A percentile compares a stretch with the other conserved stretches of the same genome.
Evolutionary conservation across 2,797 vertebrate species (phyloP).

Genomic region (Hypotaenidia philippensis): DNA sequence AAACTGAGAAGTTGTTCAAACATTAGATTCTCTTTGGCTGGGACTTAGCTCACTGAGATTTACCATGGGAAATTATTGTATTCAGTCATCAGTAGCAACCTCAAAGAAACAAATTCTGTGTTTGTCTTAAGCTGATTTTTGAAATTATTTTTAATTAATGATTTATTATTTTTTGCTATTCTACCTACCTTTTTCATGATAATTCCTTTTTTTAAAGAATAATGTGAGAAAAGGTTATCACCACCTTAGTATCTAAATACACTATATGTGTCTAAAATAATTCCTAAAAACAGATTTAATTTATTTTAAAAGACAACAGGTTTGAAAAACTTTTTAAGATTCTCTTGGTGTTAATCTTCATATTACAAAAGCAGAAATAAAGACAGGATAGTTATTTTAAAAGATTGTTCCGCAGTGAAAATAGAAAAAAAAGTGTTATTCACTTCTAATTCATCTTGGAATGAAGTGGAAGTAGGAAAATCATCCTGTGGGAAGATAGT

Average conservation of each 20-base stretch:
- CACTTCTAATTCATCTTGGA: not conserved
- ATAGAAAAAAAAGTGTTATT: not conserved
- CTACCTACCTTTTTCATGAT: not conserved
- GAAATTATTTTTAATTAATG: not conserved
- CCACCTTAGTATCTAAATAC: not conserved
- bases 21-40: not conserved
- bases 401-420: not conserved
- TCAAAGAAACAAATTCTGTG: not conserved
- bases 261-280: fast-evolving
- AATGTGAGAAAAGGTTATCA: not conserved
- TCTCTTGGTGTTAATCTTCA: not conserved
- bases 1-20: not conserved
- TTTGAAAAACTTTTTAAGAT: not conserved
- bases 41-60: not conserved
- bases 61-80: not conserved
- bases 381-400: not conserved
- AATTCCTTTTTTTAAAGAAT: not conserved
- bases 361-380: not conserved
- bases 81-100: not conserved
- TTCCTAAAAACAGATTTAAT: not conserved
- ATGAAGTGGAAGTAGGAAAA: not conserved
- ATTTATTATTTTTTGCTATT: not conserved
- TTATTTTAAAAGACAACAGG: not conserved
- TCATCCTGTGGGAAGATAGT: not conserved
- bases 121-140: not conserved